Base-by-base conservation (phyloP, 2,797 vertebrate genomes). In the Parauchenoglanis ngamensis region DNA sequence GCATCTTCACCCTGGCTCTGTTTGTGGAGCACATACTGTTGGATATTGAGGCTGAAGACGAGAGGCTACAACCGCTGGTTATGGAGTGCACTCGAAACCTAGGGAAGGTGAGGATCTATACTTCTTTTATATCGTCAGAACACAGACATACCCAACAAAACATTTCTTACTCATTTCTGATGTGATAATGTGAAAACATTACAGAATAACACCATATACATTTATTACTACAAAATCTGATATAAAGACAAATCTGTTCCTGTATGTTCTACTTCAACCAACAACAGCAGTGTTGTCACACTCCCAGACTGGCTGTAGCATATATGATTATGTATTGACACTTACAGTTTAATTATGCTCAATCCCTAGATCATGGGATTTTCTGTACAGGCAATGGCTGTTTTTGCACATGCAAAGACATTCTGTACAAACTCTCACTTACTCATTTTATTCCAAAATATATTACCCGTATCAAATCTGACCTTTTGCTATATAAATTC, bases 21-120 rank as follows among this genome's bases (percentile, higher is more conserved):
- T 99, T 99, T 68, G 94, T 98, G 92, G 97, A 99, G 46, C 97
- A 99, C 1, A 94, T 99, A 86, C 21, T 97, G 1, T 0, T 97
- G 77, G 96, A 93, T 73, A 93, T 95, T 0, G 85, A 92, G 77
- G n/a, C 77, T 0, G 49, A 93, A 21, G 92, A 96, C 67, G 90
- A 91, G 0, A 94, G 96, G 44, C 91, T 98, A 23, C 28, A 90
- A 21, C 49, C 44, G 2, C 65, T 97, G 21, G 93, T 97, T 89
- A 91, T 94, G 65, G 75, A 91, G 5, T 92, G 95, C 0, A 93
- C 94, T 21, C 76, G 35, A 87, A 25, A 25, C 0, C 94, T 99
- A 59, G 91, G 94, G 84, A 91, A 95, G 94, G 98, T 99, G 85
- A 90, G 93, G 49, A 28, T 23, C 23, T 4, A 19, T 63, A 63